Evolutionary conservation across 2,888 invertebrate genomes (phyloP), one percentile per base, ranked within the genome.

Genomic region (Tiphia femorata): DNA sequence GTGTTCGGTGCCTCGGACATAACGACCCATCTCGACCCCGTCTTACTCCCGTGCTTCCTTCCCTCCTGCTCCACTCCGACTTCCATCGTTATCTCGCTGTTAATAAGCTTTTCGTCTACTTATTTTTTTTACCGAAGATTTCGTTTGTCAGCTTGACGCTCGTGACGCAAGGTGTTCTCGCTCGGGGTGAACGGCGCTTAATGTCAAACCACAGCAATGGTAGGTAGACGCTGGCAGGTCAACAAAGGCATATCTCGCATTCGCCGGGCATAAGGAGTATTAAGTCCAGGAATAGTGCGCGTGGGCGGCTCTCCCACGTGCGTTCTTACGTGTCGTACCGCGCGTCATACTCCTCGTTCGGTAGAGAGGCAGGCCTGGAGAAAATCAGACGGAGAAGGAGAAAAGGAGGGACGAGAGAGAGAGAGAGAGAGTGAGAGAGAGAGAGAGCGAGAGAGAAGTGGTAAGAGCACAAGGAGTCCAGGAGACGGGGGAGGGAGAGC

Each of bases 241-340:
- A 73, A 76, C 77, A 76, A 75, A 77, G 68, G 72, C 76, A 76
- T 76, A 73, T 70, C 73, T 78, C 67, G 75, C 77, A 77, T 76
- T 74, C 72, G 71, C 57, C 58, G 55, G 52, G 72, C 76, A 72
- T 74, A 73, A 75, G 65, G 67, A 67, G 73, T 70, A 76, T 79
- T 77, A 77, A 78, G 65, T 77, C 73, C 68, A 65, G 70, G 77
- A 79, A 79, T 78, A 79, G 76, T 62, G 53, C 49, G 75, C 77
- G 79, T 79, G 72, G 79, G 79, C 60, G 62, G 59, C 25, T 70
- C 72, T 70, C 76, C 76, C 72, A 76, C 76, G 70, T 72, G 62
- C 62, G 48, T 63, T 49, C 64, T 58, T 57, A 53, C 62, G 52
- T 51, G 52, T 62, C 62, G 57, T 58, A 60, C n/a, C 57, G 42